These are phyloP conservation scores for Aptenodytes forsteri DNA, from an alignment of 2,113 vertebrate species.

Conservation along the genomic window DNA sequence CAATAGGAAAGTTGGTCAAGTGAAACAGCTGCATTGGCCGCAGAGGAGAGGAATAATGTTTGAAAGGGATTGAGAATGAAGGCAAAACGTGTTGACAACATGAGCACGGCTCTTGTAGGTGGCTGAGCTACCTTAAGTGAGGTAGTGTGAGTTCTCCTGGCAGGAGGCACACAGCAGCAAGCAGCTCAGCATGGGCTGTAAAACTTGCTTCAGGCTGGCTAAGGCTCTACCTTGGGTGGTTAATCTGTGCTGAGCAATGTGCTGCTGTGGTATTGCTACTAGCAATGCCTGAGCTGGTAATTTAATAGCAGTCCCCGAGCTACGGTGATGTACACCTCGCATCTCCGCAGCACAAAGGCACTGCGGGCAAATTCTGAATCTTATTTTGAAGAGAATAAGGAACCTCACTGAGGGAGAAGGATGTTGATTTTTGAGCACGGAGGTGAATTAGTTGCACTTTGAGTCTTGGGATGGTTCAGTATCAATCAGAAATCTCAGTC, in stretches of 20 bases:
- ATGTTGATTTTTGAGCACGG: not conserved
- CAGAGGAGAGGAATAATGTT: not conserved
- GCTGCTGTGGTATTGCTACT: not conserved
- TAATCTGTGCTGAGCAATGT: not conserved
- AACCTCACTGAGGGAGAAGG: not conserved
- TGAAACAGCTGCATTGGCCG: not conserved
- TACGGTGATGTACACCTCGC: fast-evolving
- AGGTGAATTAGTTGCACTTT: not conserved
- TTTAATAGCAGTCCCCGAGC: not conserved
- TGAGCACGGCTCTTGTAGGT: not conserved
- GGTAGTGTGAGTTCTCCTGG: not conserved
- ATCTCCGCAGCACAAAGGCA: not conserved
- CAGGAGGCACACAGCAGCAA: not conserved
- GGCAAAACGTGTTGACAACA: not conserved
- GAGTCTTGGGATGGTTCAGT: not conserved
- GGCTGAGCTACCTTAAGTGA: not conserved
- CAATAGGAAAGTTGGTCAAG: not conserved
- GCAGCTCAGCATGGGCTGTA: not conserved
- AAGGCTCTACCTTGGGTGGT: not conserved
- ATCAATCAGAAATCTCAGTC: not conserved
- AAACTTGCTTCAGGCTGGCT: not conserved
- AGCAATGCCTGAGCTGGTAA: not conserved
- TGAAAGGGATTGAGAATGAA: not conserved
- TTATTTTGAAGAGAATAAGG: not conserved
- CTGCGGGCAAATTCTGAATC: not conserved